Evolutionary conservation across 2,888 invertebrate species (phyloP).

Genomic region (Andrena hattorfiana): DNA sequence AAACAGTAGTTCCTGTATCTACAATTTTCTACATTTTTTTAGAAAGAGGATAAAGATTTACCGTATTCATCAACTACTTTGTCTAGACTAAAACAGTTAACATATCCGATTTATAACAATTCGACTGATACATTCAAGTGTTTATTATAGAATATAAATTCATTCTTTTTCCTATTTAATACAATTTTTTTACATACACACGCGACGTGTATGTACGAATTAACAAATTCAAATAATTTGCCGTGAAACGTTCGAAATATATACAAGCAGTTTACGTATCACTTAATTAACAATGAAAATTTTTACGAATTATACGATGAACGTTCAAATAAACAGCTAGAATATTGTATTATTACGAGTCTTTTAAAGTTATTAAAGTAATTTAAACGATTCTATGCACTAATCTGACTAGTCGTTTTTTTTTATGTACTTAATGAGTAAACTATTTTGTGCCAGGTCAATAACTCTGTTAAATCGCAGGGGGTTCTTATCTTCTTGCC

Average conservation of each 20-base stretch:
- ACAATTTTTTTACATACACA: slow-evolving; percentile 11
- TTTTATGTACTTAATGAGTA: slow-evolving; percentile 5
- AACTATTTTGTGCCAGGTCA: slow-evolving; percentile 3
- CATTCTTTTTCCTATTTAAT: slow-evolving; percentile 12
- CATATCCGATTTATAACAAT: slow-evolving; percentile 45
- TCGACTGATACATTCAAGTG: slow-evolving; percentile 20
- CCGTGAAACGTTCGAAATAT: background rate
- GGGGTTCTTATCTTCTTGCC: slow-evolving; percentile 17
- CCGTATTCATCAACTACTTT: slow-evolving; percentile 26
- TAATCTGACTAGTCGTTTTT: background rate
- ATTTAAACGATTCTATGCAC: slow-evolving; percentile 12
- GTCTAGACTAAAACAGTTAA: slow-evolving; percentile 25
- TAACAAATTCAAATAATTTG: slow-evolving; percentile 21
- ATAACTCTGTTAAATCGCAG: slow-evolving; percentile 18
- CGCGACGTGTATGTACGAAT: background rate
- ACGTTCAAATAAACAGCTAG: slow-evolving; percentile 34
- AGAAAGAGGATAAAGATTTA: slow-evolving; percentile 9
- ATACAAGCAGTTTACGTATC: slow-evolving; percentile 3
- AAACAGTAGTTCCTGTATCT: slow-evolving; percentile 30
- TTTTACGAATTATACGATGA: slow-evolving; percentile 22
- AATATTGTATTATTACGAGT: slow-evolving; percentile 21
- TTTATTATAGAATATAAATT: slow-evolving; percentile 24
- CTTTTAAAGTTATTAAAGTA: slow-evolving; percentile 1
- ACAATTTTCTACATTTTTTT: slow-evolving; percentile 25
- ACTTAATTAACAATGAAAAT: slow-evolving; percentile 14